Base-by-base conservation (phyloP, 1,140 invertebrate genomes). In the Antheraea pernyi region DNA sequence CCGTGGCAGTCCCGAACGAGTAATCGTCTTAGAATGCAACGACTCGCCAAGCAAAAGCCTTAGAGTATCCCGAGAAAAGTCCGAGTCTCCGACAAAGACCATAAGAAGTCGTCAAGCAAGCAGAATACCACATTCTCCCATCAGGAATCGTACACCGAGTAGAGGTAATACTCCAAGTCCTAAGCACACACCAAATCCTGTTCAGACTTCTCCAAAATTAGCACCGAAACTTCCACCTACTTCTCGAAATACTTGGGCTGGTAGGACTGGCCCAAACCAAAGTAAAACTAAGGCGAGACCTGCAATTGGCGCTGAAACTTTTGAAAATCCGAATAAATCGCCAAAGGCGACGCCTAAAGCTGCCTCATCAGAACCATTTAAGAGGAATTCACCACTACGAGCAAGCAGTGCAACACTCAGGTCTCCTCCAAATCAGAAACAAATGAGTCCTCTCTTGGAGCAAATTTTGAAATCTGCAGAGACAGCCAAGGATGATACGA, bases 171-270 rank as follows among this genome's bases (percentile, higher is more conserved):
- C 90, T 0, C 88, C 82, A 39, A 92, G 71, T 82, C 91, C 80
- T 69, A 93, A 82, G 74, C 92, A 78, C 70, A 87, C 69, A 6
- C 58, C 86, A 7, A 90, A 77, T 53, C 76, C 80, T 30, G 70
- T 74, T 0, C 88, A 90, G 59, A 87, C 88, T 7, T 90, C 88
- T 11, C 90, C 90, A 7, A 92, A 92, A 79, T 58, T 88, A 13
- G 81, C 85, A 0, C 90, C 88, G 0, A 92, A 90, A 62, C 59
- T 92, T 4, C 75, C 83, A 59, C 78, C 88, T 36, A 68, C 90
- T 36, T 89, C 92, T n/a, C 94, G 94, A 59, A 96, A 95, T 71
- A 96, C 96, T 0, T 96, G 96, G 96, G 95, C 94, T 73, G 95
- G 95, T 3, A 92, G 95, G 60, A 93, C 86, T 5, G 88, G 84